Base-by-base conservation (phyloP, 2,888 invertebrate species). In the Lypha dubia region DNA sequence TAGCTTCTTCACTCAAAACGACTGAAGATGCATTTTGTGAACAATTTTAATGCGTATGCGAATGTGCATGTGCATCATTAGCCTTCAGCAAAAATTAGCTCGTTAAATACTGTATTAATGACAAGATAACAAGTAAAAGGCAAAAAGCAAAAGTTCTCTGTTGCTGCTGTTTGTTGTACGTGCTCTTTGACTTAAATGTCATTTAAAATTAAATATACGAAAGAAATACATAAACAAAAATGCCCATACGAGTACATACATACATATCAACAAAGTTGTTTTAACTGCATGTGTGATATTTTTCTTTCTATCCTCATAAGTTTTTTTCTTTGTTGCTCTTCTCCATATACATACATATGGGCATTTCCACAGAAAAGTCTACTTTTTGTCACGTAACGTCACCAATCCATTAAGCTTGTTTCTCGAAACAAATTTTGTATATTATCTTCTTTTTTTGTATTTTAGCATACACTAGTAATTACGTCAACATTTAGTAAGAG, bases 181-280 rank as follows among this genome's bases (percentile, higher is more conserved):
- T 84, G 84, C 84, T 84, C 76, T 84, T 80, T 80, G 84, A 65
- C 84, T 84, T 80, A 80, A 84, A 84, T 76, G 84, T 80, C 84
- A 80, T 76, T 80, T 84, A 80, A 84, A 65, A 70, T 74, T 73
- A 74, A 73, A 68, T 53, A 41, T 8, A 35, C 22, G 73, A 49
- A 62, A 44, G 35, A 13, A 58, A 67, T 41, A 53, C 44, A 79
- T 51, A 41, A 67, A 62, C 35, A 75, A 70, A 58, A 20, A 13
- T 68, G 62, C 24, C n/a, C 44, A 62, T n/a, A 68, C 46, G 62
- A 41, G n/a, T n/a, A 53, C 71, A 65, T 24, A 44, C 17, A 32
- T 24, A 35, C 63, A 62, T 44, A n/a, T 9, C 53, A 68, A 68
- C 35, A 76, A 82, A 83, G 62, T 79, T 73, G 44, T 46, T 83